phyloP scores from a whole-genome alignment of 2,888 invertebrate genomes.

The Keiferia lycopersicella region DNA sequence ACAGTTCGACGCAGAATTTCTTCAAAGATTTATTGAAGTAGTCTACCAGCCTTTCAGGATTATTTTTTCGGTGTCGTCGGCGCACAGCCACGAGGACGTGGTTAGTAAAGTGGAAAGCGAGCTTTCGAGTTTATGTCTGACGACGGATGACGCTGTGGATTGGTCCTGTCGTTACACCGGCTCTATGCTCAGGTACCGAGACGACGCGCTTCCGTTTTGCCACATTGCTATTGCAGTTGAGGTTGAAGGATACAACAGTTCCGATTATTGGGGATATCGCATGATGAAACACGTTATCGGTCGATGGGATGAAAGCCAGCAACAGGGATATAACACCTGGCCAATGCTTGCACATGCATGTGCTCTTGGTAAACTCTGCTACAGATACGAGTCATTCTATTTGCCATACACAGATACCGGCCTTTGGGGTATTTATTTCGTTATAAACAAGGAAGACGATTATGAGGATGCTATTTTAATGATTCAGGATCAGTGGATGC shows the following conservation, averaged over 20 bases:
- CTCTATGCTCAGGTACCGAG: constrained; percentile 91
- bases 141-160: constrained; percentile 29
- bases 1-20: constrained; percentile 75
- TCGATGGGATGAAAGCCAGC: constrained; percentile 91
- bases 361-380: constrained; percentile 85
- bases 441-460: constrained; percentile 61
- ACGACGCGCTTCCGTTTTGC: constrained; percentile 93
- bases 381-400: constrained; percentile 96
- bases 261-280: constrained; percentile 91
- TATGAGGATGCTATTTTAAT: constrained; percentile 61
- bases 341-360: constrained; percentile 88
- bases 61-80: constrained; percentile 87
- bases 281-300: constrained; percentile 96
- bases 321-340: constrained; percentile 83
- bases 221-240: constrained; percentile 96
- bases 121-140: constrained; percentile 75
- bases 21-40: constrained; percentile 49
- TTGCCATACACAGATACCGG: constrained; percentile 99
- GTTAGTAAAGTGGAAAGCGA: constrained; percentile 86
- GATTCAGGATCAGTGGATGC: constrained; percentile 65
- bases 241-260: constrained; percentile 93
- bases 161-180: constrained; percentile 95
- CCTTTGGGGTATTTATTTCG: constrained; percentile 95
- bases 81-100: constrained; percentile 84
- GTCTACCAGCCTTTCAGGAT: constrained; percentile 87